Evolutionary conservation across 2,888 invertebrate genomes (phyloP).

Genomic region (Saturnia japonica): DNA sequence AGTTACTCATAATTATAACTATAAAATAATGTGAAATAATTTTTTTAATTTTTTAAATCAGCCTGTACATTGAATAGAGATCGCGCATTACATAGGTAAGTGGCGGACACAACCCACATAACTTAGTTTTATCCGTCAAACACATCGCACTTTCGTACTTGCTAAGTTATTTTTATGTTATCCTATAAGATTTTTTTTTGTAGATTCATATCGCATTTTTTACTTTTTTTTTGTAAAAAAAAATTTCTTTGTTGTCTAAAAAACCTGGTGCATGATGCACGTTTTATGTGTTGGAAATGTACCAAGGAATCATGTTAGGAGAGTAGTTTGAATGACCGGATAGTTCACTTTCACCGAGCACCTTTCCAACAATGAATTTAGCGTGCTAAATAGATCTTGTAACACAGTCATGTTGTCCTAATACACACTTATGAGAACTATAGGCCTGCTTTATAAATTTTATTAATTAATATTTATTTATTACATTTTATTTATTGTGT

Average conservation of each 20-base stretch:
- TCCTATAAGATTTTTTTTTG: background rate
- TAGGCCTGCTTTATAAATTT: background rate
- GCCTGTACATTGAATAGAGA: background rate
- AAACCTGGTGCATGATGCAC: background rate
- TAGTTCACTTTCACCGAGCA: slow-evolving; percentile 12
- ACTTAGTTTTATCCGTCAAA: slow-evolving; percentile 27
- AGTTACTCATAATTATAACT: too few species aligned
- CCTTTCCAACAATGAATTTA: slow-evolving; percentile 3
- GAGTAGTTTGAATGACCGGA: background rate
- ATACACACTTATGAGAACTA: background rate
- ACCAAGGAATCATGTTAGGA: background rate
- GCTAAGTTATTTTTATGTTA: slow-evolving; percentile 1
- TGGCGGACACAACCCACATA: slow-evolving; percentile 34
- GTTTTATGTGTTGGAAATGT: slow-evolving; percentile 3
- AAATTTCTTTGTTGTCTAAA: background rate
- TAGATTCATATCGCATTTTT: background rate
- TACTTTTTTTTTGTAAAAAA: background rate
- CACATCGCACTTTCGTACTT: slow-evolving; percentile 14
- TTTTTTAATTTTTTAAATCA: background rate
- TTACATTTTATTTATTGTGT: background rate
- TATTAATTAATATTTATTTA: background rate
- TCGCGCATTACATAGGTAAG: slow-evolving; percentile 36
- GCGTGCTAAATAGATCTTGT: background rate
- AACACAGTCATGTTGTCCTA: slow-evolving; percentile 10
- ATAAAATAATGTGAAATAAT: too few species aligned